Conservation (phyloP, 2,888 invertebrate genomes). For the Aphidius colemani region DNA sequence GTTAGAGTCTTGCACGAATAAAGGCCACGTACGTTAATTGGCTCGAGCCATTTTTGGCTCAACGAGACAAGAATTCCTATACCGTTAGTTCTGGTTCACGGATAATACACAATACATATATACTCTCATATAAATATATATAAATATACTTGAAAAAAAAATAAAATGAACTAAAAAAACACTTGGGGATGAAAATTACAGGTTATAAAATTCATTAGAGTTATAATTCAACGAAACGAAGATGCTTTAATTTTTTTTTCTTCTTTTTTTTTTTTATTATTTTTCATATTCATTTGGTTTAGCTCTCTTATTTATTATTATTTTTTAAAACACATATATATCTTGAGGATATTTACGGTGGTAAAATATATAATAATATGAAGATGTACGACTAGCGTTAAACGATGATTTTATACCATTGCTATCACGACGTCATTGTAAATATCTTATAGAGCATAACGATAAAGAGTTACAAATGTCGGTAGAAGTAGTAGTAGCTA, state of each 20-base stretch:
- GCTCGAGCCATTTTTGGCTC: slow-evolving; percentile 39
- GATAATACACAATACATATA: slow-evolving; percentile 5
- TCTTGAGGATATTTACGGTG: slow-evolving; percentile 48
- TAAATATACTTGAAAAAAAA: no score
- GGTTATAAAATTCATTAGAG: no score
- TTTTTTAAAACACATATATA: slow-evolving; percentile 29
- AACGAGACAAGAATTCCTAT: slow-evolving; percentile 29
- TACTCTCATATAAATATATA: background rate
- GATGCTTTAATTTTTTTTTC: slow-evolving; percentile 1
- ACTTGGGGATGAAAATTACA: no score
- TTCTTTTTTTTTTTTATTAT: slow-evolving; percentile 30
- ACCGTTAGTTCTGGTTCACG: slow-evolving; percentile 30
- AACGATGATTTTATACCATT: slow-evolving; percentile 39
- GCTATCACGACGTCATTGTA: slow-evolving; percentile 53
- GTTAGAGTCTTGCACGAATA: slow-evolving; percentile 36
- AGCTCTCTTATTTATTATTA: slow-evolving; percentile 8
- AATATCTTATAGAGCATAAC: slow-evolving; percentile 54
- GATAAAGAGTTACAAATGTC: no score
- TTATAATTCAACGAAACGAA: no score
- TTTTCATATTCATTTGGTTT: slow-evolving; percentile 1
- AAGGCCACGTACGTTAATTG: slow-evolving; percentile 41
- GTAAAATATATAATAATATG: slow-evolving; percentile 40
- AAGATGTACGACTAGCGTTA: slow-evolving; percentile 52
- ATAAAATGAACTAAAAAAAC: no score
- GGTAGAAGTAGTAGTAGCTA: no score